Conservation (phyloP, 2,797 vertebrate genomes). For the Lateolabrax maculatus region DNA sequence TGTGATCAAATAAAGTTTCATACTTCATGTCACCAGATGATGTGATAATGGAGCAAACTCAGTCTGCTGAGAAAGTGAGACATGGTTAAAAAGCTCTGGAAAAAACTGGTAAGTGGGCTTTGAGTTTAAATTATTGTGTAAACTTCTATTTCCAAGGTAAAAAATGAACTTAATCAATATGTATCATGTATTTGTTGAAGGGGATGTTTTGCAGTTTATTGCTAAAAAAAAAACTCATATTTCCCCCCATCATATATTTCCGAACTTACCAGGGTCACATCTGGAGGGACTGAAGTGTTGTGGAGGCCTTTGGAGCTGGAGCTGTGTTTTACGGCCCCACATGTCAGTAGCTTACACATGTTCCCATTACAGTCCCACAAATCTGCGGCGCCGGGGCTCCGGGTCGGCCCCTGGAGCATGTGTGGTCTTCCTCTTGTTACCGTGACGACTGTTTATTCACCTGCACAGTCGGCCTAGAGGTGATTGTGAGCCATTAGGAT, state of each 20-base stretch:
- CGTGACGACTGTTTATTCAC: conserved; percentile 58
- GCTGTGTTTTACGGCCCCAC: conserved; percentile 43
- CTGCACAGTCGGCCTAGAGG: conserved; percentile 49
- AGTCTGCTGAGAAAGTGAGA: background rate
- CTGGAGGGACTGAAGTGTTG: conserved; percentile 34
- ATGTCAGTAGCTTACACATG: conserved; percentile 46
- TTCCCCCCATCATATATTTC: background rate
- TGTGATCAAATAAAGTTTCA: background rate
- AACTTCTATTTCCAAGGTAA: background rate
- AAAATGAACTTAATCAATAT: background rate
- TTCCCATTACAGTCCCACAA: conserved; percentile 46
- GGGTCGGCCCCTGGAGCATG: conserved; percentile 33
- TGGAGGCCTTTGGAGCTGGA: conserved; percentile 19
- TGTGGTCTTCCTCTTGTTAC: conserved; percentile 59
- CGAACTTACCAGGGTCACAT: conserved; percentile 38
- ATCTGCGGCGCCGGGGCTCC: conserved; percentile 11
- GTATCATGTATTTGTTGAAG: background rate
- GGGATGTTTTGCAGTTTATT: background rate
- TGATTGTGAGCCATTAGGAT: conserved; percentile 31
- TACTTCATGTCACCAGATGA: background rate
- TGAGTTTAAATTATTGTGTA: background rate
- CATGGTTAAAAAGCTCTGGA: background rate
- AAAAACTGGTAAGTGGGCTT: background rate
- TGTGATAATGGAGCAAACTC: background rate
- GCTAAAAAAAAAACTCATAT: background rate